Evolutionary conservation across 2,113 vertebrate species (phyloP).

Genomic region (Asarcornis scutulata): DNA sequence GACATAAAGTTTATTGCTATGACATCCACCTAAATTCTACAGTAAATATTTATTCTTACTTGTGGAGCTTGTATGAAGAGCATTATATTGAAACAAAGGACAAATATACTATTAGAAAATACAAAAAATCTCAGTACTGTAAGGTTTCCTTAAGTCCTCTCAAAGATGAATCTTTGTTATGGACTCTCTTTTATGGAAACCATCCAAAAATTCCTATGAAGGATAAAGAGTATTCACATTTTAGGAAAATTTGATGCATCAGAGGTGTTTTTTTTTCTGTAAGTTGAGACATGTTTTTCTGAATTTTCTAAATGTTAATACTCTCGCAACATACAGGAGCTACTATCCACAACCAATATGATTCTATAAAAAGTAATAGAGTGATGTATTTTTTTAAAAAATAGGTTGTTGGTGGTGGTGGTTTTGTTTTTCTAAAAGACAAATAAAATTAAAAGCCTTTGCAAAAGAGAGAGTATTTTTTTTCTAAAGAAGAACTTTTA

Average conservation of each 20-base stretch:
- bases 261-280: background rate
- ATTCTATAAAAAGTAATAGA: background rate
- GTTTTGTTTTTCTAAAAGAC: background rate
- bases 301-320: background rate
- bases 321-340: accelerated
- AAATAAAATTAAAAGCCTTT: background rate
- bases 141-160: background rate
- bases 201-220: background rate
- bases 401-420: background rate
- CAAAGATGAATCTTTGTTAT: background rate
- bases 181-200: background rate
- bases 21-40: background rate
- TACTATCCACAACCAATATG: background rate
- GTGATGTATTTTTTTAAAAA: background rate
- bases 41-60: background rate
- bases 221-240: background rate
- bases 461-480: background rate
- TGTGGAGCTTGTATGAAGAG: background rate
- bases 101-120: background rate
- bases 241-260: background rate
- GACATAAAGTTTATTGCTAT: background rate
- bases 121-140: too few species aligned
- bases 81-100: background rate
- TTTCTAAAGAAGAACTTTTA: background rate
- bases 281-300: background rate